A percentile compares a stretch with the other conserved stretches of the same genome.
phyloP scores from a whole-genome alignment of 2,797 vertebrate species.

The Hippoglossus hippoglossus region DNA sequence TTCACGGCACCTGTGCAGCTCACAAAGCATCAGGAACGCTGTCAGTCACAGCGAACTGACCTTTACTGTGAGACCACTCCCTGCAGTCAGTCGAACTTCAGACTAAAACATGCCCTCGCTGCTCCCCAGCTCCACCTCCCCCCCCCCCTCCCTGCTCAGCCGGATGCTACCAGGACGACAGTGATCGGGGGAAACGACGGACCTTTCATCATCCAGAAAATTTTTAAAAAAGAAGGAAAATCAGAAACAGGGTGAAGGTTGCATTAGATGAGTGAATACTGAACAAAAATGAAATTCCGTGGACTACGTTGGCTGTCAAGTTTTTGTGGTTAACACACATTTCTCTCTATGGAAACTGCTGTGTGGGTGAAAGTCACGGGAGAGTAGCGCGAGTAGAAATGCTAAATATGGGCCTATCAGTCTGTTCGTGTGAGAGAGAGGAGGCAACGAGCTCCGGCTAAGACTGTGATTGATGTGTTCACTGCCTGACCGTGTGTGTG shows the following conservation, averaged over 20 bases:
- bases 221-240: neutral
- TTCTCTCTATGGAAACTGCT: slow-evolving; percentile 7
- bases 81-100: no score
- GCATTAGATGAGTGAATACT: slow-evolving; percentile 19
- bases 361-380: slow-evolving; percentile 24
- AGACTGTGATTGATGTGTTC: slow-evolving; percentile 27
- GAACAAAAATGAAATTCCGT: slow-evolving; percentile 13
- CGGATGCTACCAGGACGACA: no score
- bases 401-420: slow-evolving; percentile 36
- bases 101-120: no score
- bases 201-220: no score
- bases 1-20: neutral
- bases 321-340: slow-evolving; percentile 19
- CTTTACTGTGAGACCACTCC: no score
- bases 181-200: neutral
- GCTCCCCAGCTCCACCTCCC: no score
- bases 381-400: slow-evolving; percentile 35
- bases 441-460: neutral
- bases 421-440: slow-evolving; percentile 4
- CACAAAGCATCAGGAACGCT: neutral
- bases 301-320: slow-evolving; percentile 26
- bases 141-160: no score
- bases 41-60: no score
- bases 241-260: neutral
- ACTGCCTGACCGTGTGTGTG: neutral